Evolutionary conservation across 2,888 invertebrate genomes (phyloP), one percentile per base, ranked within the genome.

Genomic region (Psylliodes chrysocephalus): DNA sequence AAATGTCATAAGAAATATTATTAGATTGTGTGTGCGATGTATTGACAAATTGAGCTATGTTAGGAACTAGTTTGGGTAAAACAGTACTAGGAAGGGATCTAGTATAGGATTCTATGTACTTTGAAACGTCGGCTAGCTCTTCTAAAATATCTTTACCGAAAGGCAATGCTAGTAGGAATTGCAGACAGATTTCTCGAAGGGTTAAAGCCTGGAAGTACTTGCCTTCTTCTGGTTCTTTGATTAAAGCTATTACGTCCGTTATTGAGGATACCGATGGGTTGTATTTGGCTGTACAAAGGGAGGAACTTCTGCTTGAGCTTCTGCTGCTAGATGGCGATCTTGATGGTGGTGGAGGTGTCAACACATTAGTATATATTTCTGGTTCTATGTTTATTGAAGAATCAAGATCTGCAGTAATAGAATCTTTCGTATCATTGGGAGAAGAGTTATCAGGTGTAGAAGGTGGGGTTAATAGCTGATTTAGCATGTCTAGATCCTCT

Each of bases 241-340:
- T 75, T 71, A 87, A 81, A 72, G 86, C 86, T 74, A 85, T 83
- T 53, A 89, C 84, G 77, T 90, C 89, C 73, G 85, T 85, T 49
- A 87, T 82, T 69, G 89, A 89, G 53, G 88, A 86, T 75, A 82
- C 83, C 63, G 83, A 83, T 33, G 88, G 87, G 73, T 88, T 88
- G 77, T 89, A 90, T 78, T 89, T 89, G 64, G 89, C 89, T 25
- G 91, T 91, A 78, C 89, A 90, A 73, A 89, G 80, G 38, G 86
- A 86, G 19, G 86, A 86, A 52, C 85, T 82, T 64, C 84, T 87
- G 66, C 83, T 84, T 25, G 90, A 90, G 38, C 75, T 75, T 54
- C 73, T 71, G 55, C 88, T 86, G 47, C 80, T 77, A 14, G 73
- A 74, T 15, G 76, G 72, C 8, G 78, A 74, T 35, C 73, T 71